These are phyloP conservation scores for Syngnathus scovelli DNA, from an alignment of 2,113 vertebrate genomes.

Conservation along the genomic window DNA sequence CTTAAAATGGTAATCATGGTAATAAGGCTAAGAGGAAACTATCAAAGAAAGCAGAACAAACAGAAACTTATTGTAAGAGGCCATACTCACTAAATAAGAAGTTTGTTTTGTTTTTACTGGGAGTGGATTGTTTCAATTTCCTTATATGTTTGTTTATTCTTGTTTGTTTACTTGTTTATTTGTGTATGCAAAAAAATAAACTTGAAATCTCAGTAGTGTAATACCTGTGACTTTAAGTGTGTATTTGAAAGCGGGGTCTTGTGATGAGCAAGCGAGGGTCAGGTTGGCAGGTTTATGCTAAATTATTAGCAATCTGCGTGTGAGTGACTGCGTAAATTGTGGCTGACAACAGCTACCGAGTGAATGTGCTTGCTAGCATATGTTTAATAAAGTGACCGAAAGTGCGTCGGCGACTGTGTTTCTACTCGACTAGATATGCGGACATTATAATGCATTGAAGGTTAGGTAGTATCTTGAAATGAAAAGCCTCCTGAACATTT, in stretches of 20 bases:
- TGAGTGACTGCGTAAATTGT: background rate
- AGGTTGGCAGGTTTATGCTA: background rate
- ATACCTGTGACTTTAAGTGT: background rate
- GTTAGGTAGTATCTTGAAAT: background rate
- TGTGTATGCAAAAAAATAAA: background rate
- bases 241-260: background rate
- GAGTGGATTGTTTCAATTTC: background rate
- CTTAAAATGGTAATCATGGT: too few species aligned
- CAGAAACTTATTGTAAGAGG: too few species aligned
- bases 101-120: background rate
- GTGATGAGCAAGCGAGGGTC: background rate
- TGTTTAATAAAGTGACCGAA: too few species aligned
- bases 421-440: background rate
- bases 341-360: background rate
- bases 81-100: background rate
- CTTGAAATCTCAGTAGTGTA: background rate
- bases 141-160: background rate
- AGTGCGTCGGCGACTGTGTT: background rate
- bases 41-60: background rate
- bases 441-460: background rate
- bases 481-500: background rate
- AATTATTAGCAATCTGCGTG: too few species aligned
- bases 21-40: background rate
- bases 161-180: too few species aligned
- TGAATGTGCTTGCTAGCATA: background rate